Evolutionary conservation across 2,797 vertebrate genomes (phyloP), one percentile per base, ranked within the genome.

Genomic region (Acomys russatus): DNA sequence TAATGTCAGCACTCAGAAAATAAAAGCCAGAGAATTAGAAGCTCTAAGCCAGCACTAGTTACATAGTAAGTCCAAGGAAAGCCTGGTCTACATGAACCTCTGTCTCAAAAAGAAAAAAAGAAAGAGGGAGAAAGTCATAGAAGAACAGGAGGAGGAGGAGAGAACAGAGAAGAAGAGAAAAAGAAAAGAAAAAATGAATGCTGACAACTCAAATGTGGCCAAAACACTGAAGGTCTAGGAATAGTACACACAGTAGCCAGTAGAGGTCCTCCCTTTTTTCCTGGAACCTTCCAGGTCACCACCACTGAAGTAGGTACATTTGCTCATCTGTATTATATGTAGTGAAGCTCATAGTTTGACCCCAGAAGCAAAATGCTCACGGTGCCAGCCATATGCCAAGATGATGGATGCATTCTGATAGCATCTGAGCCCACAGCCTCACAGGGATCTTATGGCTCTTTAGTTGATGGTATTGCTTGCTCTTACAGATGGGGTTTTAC

Each of bases 401-500:
- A 15, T 25, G 35, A 91, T 61, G 51, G 73, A 35, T 74, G 51
- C 68, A 35, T 70, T 96, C 95, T 96, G 92, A 87, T 0, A 0
- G 11, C 68, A 93, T 79, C 90, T 80, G 97, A 97, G 82, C 74
- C 94, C 96, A 86, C 90, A 78, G 86, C 80, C 90, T 91, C 51
- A 85, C 0, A n/a, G 66, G 89, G 54, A 85, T 94, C 91, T 97
- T 96, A 94, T 2, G n/a, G 97, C 91, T 89, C 93, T 97, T 97
- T 95, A 95, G 90, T 7, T 97, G 95, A 79, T 61, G 54, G 82
- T 97, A 96, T 96, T 78, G 23, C 80, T 86, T 95, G 91, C 74
- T 97, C 96, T 93, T 92, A 85, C 96, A 98, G 98, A 98, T 97
- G 98, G 97, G 83, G 70, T 97, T 98, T 98, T 98, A 98, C 94